Evolutionary conservation across 2,113 vertebrate species (phyloP).

Genomic region (Lampris incognitus): DNA sequence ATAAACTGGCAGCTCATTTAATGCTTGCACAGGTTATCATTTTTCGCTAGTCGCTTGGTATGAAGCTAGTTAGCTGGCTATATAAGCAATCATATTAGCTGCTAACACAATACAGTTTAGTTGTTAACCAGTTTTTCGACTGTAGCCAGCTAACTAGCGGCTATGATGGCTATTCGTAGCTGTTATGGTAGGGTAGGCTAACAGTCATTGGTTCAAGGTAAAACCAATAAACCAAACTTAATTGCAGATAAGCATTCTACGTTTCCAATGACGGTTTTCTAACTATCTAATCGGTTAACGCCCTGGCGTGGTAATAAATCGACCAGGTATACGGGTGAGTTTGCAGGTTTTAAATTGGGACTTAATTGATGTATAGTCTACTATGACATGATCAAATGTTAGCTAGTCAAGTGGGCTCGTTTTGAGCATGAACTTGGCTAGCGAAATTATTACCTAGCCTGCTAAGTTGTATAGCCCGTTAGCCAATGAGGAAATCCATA

Average conservation of each 20-base stretch:
- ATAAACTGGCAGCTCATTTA: constrained; percentile 22
- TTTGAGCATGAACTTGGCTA: constrained; percentile 50
- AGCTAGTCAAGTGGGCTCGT: constrained; percentile 50
- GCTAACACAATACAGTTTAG: constrained; percentile 77
- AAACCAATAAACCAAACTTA: constrained; percentile 3
- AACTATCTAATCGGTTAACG: not conserved
- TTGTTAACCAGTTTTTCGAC: constrained; percentile 69
- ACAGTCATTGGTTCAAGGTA: constrained; percentile 28
- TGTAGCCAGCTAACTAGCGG: constrained; percentile 79
- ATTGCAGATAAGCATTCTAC: accelerated
- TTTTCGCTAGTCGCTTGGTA: constrained; percentile 55
- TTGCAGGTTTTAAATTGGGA: constrained; percentile 20
- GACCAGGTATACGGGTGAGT: not conserved
- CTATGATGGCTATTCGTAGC: constrained; percentile 79
- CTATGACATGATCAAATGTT: constrained; percentile 54
- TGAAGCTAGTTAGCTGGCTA: constrained; percentile 83
- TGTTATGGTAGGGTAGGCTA: constrained; percentile 62
- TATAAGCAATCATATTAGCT: constrained; percentile 73
- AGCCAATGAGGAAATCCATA: not conserved
- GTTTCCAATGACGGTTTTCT: too few relatives aligned
- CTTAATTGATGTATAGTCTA: constrained; percentile 24
- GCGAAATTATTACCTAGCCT: constrained; percentile 39
- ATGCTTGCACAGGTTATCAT: accelerated
- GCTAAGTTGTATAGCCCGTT: constrained; percentile 5
- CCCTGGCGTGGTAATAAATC: not conserved